phyloP scores from a whole-genome alignment of 1,140 invertebrate species.

The Micrasema longulum region DNA sequence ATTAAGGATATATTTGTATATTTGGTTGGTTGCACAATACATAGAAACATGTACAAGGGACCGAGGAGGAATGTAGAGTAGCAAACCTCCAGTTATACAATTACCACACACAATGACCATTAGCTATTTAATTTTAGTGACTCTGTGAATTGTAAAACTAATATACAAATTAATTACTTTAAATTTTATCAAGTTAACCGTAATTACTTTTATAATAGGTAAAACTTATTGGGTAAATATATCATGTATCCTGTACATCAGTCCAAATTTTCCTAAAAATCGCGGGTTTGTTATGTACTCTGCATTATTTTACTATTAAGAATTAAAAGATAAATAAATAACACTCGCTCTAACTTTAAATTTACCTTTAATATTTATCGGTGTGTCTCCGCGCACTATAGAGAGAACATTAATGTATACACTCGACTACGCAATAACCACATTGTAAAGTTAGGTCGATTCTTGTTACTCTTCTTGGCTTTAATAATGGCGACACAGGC shows the following conservation, averaged over 20 bases:
- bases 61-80: too few relatives aligned
- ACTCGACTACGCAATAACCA: too few relatives aligned
- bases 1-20: too few relatives aligned
- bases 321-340: constrained; percentile 68
- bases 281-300: constrained; percentile 67
- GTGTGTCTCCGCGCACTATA: constrained; percentile 65
- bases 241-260: constrained; percentile 67
- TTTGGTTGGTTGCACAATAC: constrained; percentile 47
- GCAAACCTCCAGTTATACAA: too few relatives aligned
- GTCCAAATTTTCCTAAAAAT: constrained; percentile 67
- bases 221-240: constrained; percentile 69
- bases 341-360: constrained; percentile 68
- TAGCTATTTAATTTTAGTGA: constrained; percentile 58
- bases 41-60: constrained; percentile 51
- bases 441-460: too few relatives aligned
- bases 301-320: constrained; percentile 64
- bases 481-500: too few relatives aligned
- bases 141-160: constrained; percentile 60
- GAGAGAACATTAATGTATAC: constrained; percentile 68
- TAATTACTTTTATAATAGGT: constrained; percentile 68
- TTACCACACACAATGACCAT: too few relatives aligned
- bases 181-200: constrained; percentile 54
- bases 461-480: too few relatives aligned
- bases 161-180: constrained; percentile 58
- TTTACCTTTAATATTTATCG: constrained; percentile 67